phyloP scores from a whole-genome alignment of 2,888 invertebrate genomes.

The Temnothorax unifasciatus region DNA sequence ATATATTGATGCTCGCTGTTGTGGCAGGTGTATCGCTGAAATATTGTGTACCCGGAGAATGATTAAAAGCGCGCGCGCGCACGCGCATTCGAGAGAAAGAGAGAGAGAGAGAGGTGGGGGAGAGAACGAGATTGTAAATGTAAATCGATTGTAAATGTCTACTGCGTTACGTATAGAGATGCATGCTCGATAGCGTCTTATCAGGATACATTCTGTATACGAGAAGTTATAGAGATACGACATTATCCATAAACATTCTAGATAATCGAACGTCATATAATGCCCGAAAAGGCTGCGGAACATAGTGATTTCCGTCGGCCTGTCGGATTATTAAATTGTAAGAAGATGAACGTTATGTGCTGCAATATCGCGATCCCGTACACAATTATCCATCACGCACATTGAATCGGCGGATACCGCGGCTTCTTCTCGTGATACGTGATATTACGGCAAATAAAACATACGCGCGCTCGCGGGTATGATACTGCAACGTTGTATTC shows the following conservation, averaged over 20 bases:
- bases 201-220: background rate
- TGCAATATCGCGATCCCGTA: background rate
- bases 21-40: constrained; percentile 45
- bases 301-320: constrained; percentile 21
- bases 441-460: constrained; percentile 32
- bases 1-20: constrained; percentile 38
- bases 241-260: background rate
- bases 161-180: background rate
- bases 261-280: constrained; percentile 16
- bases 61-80: constrained; percentile 39
- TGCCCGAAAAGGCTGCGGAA: background rate
- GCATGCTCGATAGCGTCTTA: background rate
- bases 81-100: background rate
- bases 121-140: constrained; percentile 13
- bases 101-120: too few relatives aligned
- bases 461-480: constrained; percentile 10
- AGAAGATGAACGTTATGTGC: constrained; percentile 20
- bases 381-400: constrained; percentile 47
- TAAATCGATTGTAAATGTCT: background rate
- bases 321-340: constrained; percentile 47
- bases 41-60: constrained; percentile 43
- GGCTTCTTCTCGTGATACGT: constrained; percentile 26
- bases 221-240: background rate
- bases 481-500: constrained; percentile 28
- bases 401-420: constrained; percentile 39